Evolutionary conservation across 2,888 invertebrate species (phyloP).

Genomic region (Serripes groenlandicus): DNA sequence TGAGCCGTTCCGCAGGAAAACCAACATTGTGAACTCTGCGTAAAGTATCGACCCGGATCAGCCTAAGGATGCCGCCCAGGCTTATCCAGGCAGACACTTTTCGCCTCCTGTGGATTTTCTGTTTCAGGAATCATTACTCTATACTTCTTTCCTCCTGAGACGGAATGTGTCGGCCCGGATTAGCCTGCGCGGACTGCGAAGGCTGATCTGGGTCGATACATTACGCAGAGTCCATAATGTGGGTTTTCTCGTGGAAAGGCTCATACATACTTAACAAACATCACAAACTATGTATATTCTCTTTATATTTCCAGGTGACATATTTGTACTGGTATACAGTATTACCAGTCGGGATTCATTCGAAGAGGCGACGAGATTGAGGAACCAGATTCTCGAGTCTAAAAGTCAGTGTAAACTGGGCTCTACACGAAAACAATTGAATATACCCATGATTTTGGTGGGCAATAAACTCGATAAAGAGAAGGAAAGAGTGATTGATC

Average conservation of each 20-base stretch:
- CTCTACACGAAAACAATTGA: constrained; percentile 85
- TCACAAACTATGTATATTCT: neutral
- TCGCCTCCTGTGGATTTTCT: no score
- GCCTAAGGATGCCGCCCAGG: no score
- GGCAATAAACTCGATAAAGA: constrained; percentile 96
- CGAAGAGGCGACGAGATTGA: constrained; percentile 82
- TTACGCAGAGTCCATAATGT: neutral
- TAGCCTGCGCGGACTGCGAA: neutral
- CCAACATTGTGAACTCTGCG: no score
- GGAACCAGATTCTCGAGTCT: constrained; percentile 83
- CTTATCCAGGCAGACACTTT: no score
- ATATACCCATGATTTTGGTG: constrained; percentile 94
- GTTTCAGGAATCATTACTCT: no score
- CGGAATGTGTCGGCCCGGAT: neutral
- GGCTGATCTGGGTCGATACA: neutral
- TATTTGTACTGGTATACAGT: constrained; percentile 84
- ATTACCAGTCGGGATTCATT: constrained; percentile 84
- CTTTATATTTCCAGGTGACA: constrained; percentile 88
- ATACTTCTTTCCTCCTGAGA: no score
- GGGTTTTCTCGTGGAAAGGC: neutral
- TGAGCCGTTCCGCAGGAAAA: no score
- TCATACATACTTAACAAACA: neutral
- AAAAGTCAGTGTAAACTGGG: constrained; percentile 86
- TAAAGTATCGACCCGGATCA: no score
- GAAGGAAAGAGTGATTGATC: constrained; percentile 90